Conservation (phyloP, 2,888 invertebrate species). For the Limnephilus rhombicus region DNA sequence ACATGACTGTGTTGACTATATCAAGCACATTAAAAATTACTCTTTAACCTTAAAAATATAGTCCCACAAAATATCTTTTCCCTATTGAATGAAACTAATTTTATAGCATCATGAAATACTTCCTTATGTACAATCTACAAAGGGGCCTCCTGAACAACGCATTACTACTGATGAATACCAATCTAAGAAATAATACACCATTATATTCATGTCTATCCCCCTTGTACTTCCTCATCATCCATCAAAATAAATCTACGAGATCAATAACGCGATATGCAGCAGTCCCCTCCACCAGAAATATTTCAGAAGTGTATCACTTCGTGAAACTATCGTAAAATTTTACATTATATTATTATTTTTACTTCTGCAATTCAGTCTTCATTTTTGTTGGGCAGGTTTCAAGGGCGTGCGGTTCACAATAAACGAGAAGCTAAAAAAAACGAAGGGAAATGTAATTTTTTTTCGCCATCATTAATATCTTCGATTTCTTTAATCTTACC, state of each 20-base stretch:
- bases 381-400: not conserved
- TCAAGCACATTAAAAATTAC: too few relatives aligned
- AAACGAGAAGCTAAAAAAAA: not conserved
- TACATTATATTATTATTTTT: not conserved
- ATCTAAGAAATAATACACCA: not conserved
- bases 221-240: not conserved
- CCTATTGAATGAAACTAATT: too few relatives aligned
- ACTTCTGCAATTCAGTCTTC: not conserved
- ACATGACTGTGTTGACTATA: too few relatives aligned
- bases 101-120: not conserved
- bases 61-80: too few relatives aligned
- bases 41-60: too few relatives aligned
- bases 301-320: not conserved
- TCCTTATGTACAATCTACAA: not conserved
- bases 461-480: too few relatives aligned
- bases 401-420: not conserved
- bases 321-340: not conserved
- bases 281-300: not conserved
- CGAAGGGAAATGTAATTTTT: not conserved
- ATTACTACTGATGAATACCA: not conserved
- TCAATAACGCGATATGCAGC: slow-evolving; percentile 12
- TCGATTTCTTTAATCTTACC: too few relatives aligned
- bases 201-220: slow-evolving; percentile 4
- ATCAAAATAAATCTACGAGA: slow-evolving; percentile 24
- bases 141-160: not conserved